A percentile compares a stretch with the other conserved stretches of the same genome.
Evolutionary conservation across 2,888 invertebrate species (phyloP).

Genomic region (Phyllotreta cruciferae): DNA sequence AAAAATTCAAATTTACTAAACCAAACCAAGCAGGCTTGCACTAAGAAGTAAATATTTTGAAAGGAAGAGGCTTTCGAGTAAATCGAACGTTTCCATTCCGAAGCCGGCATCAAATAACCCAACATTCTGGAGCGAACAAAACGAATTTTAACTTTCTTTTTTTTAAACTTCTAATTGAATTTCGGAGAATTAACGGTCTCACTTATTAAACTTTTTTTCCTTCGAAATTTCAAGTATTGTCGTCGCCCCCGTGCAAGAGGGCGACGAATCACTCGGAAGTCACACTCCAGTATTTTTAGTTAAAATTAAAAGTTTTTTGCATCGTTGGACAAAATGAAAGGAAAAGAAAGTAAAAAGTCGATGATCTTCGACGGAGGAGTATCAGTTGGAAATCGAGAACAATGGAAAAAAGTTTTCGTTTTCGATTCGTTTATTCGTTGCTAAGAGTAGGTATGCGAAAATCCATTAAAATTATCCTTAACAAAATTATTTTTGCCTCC

Average conservation of each 20-base stretch:
- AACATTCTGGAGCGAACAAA: conserved; percentile 23
- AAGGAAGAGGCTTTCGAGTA: not conserved
- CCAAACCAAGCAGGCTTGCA: too few relatives aligned
- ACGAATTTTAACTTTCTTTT: conserved; percentile 34
- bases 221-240: conserved; percentile 30
- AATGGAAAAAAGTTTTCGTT: conserved; percentile 22
- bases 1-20: not conserved
- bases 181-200: conserved; percentile 36
- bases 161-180: conserved; percentile 33
- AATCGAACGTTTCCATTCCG: conserved; percentile 12
- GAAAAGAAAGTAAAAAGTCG: conserved; percentile 26
- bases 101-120: conserved; percentile 33
- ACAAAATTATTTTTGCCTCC: too few relatives aligned
- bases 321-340: conserved; percentile 23
- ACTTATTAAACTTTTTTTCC: conserved; percentile 38
- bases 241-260: conserved; percentile 16
- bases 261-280: conserved; percentile 12
- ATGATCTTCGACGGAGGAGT: conserved; percentile 23
- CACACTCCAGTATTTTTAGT: conserved; percentile 26
- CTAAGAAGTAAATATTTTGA: too few relatives aligned
- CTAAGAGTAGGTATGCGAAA: too few relatives aligned
- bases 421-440: conserved; percentile 15
- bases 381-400: conserved; percentile 18
- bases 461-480: too few relatives aligned
- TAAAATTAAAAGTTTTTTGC: conserved; percentile 26